A percentile compares a stretch with the other conserved stretches of the same genome.
These are phyloP conservation scores for Felis chaus DNA, from an alignment of 2,113 vertebrate genomes.

Conservation along the genomic window DNA sequence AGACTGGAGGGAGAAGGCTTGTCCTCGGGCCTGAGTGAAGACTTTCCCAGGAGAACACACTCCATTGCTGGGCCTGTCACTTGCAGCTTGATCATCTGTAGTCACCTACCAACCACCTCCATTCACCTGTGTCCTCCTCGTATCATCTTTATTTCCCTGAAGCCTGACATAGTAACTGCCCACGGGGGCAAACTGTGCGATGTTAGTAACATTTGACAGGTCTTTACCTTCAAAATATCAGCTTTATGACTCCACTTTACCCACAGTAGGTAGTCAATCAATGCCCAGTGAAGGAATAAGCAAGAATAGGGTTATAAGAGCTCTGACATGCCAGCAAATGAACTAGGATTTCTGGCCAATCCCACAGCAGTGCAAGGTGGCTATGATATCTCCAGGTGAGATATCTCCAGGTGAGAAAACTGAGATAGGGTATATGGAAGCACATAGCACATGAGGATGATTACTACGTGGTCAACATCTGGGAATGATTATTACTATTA, in stretches of 20 bases:
- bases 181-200: rapidly evolving
- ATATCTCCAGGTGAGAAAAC: not conserved
- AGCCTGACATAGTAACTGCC: not conserved
- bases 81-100: rapidly evolving
- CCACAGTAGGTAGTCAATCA: not conserved
- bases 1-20: not conserved
- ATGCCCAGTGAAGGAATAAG: not conserved
- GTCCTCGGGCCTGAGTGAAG: rapidly evolving
- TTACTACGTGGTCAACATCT: rapidly evolving
- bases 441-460: rapidly evolving
- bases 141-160: not conserved
- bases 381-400: rapidly evolving
- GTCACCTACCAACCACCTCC: rapidly evolving
- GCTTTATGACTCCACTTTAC: not conserved
- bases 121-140: not conserved
- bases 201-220: not conserved
- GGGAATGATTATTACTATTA: no score
- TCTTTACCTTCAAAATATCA: not conserved
- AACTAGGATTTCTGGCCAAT: not conserved
- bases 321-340: not conserved
- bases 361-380: not conserved
- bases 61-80: no score
- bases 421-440: not conserved
- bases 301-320: not conserved
- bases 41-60: not conserved